Base-by-base conservation (phyloP, 2,113 vertebrate species). In the Casuarius casuarius region DNA sequence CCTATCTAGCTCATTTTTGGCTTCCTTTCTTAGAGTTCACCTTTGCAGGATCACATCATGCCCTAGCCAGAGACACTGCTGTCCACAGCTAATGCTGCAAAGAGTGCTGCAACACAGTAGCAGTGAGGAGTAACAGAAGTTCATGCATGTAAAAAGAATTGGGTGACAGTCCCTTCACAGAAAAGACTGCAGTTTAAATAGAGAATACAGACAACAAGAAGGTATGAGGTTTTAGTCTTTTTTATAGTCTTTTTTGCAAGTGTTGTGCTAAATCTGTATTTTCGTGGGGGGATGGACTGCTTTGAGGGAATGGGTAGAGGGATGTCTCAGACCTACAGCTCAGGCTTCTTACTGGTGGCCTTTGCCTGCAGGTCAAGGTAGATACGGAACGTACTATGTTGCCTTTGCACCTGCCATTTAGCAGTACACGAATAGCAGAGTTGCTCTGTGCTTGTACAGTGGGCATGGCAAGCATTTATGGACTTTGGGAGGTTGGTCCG, bases 101-200 rank as follows among this genome's bases (percentile, higher is more conserved):
- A 8, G 12, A 33, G 21, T 25, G 9, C 17, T 13, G 42, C 20
- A 10, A 52, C 21, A 2, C 0, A 1, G 29, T 3, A 5, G 25
- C 11, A 23, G 51, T 23, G 9, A 35, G 49, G 22, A 62, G 6
- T 12, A 29, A n/a, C 8, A 21, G 31, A 20, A 56, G 33, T 38
- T 25, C 33, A 26, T 17, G 54, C 26, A 3, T 1, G 0, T 19
- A 21, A 7, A 31, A 59, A 44, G 25, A 7, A 33, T 26, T 2
- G 0, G 2, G 38, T 29, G 33, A 10, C 22, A 7, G 23, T 2
- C 11, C 40, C 23, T 76, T 42, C 12, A 2, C 13, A 42, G 52
- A 49, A 44, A 16, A n/a, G 15, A n/a, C 3, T 23, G 3, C 44
- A 35, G 20, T 29, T 59, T 73, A 28, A 26, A 35, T 2, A 20